phyloP scores from a whole-genome alignment of 1,140 invertebrate species.

The Lucilia sericata region DNA sequence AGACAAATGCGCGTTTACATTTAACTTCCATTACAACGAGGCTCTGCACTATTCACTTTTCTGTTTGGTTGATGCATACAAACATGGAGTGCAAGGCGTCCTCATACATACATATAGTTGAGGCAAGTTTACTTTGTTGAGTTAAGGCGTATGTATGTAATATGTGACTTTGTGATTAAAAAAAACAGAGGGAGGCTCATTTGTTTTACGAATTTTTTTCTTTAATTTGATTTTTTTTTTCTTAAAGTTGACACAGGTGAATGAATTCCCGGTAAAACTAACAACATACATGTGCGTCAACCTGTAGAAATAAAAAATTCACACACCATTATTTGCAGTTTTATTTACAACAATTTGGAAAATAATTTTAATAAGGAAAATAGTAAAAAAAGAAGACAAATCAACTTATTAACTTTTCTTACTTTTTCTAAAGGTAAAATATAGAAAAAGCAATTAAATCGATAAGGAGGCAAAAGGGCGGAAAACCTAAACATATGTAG shows the following conservation, averaged over 20 bases:
- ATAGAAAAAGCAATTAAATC: too few relatives aligned
- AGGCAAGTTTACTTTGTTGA: not conserved
- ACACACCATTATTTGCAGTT: too few relatives aligned
- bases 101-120: not conserved
- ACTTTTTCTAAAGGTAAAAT: too few relatives aligned
- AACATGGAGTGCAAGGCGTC: not conserved
- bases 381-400: too few relatives aligned
- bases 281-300: not conserved
- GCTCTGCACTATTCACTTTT: not conserved
- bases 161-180: not conserved
- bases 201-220: not conserved
- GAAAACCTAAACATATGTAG: too few relatives aligned
- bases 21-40: not conserved
- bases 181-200: not conserved
- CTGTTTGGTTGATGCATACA: too few relatives aligned
- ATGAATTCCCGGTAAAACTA: not conserved
- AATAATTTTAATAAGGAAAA: too few relatives aligned
- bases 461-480: too few relatives aligned
- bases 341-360: too few relatives aligned
- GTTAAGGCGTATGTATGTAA: not conserved
- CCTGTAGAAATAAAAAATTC: too few relatives aligned
- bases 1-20: constrained; percentile 15
- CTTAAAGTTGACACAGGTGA: constrained; percentile 2
- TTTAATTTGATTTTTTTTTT: not conserved
- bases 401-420: too few relatives aligned